Conservation (phyloP, 2,888 invertebrate genomes). For the Hoplodrina ambigua region DNA sequence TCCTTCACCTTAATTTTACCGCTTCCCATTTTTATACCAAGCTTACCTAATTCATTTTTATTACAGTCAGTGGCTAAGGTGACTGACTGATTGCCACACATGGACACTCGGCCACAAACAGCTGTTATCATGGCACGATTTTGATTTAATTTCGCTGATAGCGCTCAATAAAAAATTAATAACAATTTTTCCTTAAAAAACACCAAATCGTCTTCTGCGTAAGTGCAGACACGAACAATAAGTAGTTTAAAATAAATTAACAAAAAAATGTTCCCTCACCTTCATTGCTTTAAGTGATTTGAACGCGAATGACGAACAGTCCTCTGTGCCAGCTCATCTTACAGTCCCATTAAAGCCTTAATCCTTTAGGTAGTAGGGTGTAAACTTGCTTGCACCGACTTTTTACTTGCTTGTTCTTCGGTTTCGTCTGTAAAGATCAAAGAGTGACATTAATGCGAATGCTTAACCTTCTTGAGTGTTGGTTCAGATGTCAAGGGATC, state of each 20-base stretch:
- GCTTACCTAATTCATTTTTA: no score
- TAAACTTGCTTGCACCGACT: constrained; percentile 30
- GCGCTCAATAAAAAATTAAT: neutral
- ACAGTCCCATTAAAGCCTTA: constrained; percentile 57
- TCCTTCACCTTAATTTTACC: neutral
- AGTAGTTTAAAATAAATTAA: constrained; percentile 53
- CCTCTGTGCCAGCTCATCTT: constrained; percentile 70
- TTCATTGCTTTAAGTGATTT: constrained; percentile 73
- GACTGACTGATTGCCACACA: constrained; percentile 9
- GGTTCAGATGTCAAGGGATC: constrained; percentile 63
- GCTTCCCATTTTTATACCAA: neutral
- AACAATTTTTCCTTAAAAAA: constrained; percentile 14
- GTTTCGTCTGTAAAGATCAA: constrained; percentile 60
- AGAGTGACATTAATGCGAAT: constrained; percentile 53
- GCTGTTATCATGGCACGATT: constrained; percentile 22
- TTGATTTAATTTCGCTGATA: constrained; percentile 34
- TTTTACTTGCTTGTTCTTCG: constrained; percentile 6
- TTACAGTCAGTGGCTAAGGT: neutral
- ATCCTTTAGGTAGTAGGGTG: constrained; percentile 27
- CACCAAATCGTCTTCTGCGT: constrained; percentile 4
- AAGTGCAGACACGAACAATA: constrained; percentile 23
- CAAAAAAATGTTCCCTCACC: constrained; percentile 67
- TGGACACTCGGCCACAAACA: neutral
- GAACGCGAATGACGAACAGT: constrained; percentile 61
- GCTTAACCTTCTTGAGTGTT: constrained; percentile 51